Evolutionary conservation across 2,797 vertebrate genomes (phyloP).

Genomic region (Eospalax fontanierii): DNA sequence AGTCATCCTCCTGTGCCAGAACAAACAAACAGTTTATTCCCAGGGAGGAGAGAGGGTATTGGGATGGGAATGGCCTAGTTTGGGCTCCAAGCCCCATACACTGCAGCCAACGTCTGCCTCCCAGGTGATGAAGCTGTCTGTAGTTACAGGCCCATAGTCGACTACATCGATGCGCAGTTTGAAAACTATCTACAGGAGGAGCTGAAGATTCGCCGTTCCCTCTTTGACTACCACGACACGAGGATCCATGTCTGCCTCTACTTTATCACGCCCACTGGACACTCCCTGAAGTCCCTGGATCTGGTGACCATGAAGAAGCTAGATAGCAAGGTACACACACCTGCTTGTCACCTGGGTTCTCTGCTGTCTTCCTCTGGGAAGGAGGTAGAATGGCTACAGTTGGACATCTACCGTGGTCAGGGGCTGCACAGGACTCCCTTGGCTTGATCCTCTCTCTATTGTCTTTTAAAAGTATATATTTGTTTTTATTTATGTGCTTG

Average conservation of each 20-base stretch:
- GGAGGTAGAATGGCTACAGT: background rate
- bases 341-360: fast-evolving
- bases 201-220: conserved; percentile 98
- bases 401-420: background rate
- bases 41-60: background rate
- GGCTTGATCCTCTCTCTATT: background rate
- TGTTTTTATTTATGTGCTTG: too few relatives aligned
- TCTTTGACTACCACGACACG: conserved; percentile 98
- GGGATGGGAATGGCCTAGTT: background rate
- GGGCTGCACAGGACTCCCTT: too few relatives aligned
- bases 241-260: conserved; percentile 99
- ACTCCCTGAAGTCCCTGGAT: conserved; percentile 98
- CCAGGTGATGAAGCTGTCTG: conserved; percentile 87
- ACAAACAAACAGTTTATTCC: background rate
- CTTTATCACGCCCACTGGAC: conserved; percentile 98
- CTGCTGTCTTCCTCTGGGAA: fast-evolving
- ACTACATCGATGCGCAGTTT: conserved; percentile 99
- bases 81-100: background rate
- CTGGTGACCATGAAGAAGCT: conserved; percentile 99
- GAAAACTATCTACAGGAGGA: conserved; percentile 99
- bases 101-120: background rate
- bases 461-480: background rate
- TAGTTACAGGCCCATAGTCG: conserved; percentile 99
- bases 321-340: conserved; percentile 95
- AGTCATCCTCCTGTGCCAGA: background rate